Base-by-base conservation (phyloP, 2,113 vertebrate genomes). In the Eudyptes chrysolophus region DNA sequence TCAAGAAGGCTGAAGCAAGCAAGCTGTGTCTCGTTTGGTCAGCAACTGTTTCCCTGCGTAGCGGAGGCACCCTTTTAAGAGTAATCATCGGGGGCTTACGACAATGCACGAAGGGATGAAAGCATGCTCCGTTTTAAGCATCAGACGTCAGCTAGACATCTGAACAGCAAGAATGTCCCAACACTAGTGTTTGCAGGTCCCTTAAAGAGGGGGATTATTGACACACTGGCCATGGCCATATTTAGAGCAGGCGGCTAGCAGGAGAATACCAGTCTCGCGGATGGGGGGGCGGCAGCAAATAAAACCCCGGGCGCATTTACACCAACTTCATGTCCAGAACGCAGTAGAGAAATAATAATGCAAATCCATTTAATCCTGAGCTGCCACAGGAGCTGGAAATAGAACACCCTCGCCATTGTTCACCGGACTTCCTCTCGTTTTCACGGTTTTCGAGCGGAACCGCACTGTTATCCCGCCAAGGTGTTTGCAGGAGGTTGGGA, bases 161-260 rank as follows among this genome's bases (percentile, higher is more conserved):
- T 98, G 98, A 98, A 98, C 97, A 99, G 99, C 98, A 99, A 99
- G 99, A 99, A 98, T 98, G 99, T 99, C 99, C 99, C 99, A 98
- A 98, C 98, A 78, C 97, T 97, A 97, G 97, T 96, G 98, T 98
- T 97, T 97, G 97, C 97, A 98, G 98, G 97, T 92, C 97, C 97
- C 98, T 96, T 97, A 97, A 98, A 98, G 98, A 98, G 96, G 72
- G 95, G 98, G 96, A 98, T 98, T 98, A 98, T 95, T 97, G 95
- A 96, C 98, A 97, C 72, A 95, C 91, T 98, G 98, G 98, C 98
- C 97, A 98, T 97, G 95, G 98, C 98, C 98, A 98, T 99, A 98
- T 99, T 99, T 99, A 99, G 98, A 98, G 88, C 98, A 98, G 97
- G 92, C 95, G 22, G 96, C 97, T 86, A 95, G 85, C 22, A 21